Evolutionary conservation across 2,797 vertebrate genomes (phyloP).

Genomic region (Setipinna tenuifilis): DNA sequence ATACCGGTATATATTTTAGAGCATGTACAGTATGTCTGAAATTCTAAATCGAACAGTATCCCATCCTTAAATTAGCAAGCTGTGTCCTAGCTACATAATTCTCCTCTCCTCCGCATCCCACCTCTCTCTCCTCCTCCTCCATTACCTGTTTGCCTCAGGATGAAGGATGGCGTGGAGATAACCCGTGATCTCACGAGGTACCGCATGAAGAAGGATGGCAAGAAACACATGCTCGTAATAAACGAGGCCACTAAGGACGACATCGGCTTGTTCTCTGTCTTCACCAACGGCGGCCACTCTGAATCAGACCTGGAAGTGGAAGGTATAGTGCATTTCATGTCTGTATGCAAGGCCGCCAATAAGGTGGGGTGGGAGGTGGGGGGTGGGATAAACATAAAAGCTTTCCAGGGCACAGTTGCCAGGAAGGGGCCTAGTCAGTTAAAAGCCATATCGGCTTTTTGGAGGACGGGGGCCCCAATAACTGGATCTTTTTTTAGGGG

Average conservation of each 20-base stretch:
- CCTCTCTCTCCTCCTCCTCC: slow-evolving; percentile 12
- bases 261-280: slow-evolving; percentile 76
- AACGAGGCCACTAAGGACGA: slow-evolving; percentile 84
- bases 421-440: too few species aligned
- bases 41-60: too few species aligned
- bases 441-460: too few species aligned
- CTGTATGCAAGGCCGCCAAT: not conserved
- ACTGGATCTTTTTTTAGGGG: too few species aligned
- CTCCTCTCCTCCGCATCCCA: not conserved
- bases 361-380: too few species aligned
- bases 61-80: too few species aligned
- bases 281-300: slow-evolving; percentile 87
- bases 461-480: too few species aligned
- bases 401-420: too few species aligned
- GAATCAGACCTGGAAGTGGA: slow-evolving; percentile 89
- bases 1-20: too few species aligned
- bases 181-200: slow-evolving; percentile 85
- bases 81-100: slow-evolving; percentile 12
- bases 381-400: too few species aligned
- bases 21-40: too few species aligned
- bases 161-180: slow-evolving; percentile 89
- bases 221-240: slow-evolving; percentile 85
- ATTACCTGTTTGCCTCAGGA: slow-evolving; percentile 70
- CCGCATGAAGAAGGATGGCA: slow-evolving; percentile 91
- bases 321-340: slow-evolving; percentile 68